Evolutionary conservation across 2,113 vertebrate species (phyloP), one percentile per base, ranked within the genome.

Genomic region (Oostethus manadensis): DNA sequence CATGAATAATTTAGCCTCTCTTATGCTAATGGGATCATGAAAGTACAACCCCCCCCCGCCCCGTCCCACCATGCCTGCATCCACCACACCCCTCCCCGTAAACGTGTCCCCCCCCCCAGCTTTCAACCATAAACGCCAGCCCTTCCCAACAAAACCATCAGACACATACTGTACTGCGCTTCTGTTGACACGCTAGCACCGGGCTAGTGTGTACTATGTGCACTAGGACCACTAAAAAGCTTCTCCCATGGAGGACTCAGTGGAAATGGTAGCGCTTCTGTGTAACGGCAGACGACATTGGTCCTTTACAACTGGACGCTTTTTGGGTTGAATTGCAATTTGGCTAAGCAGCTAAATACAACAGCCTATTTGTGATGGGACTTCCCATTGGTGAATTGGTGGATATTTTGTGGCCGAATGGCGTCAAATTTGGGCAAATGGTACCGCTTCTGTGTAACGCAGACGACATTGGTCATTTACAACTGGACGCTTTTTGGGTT

Each of bases 21-120:
- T 96, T 96, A 98, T 97, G 95, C 93, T 97, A 97, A 98, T 98
- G 94, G 94, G 89, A 96, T 96, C 92, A 94, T 94, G 93, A 94
- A 94, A 96, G 94, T 97, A 95, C 94, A 93, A 68, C 64, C 77
- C 85, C 77, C 75, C 69, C 29, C 71, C 89, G 84, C 83, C 15
- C 23, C 35, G 15, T 18, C 18, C 53, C 11, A 33, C 23, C 56
- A 40, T 18, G 3, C 56, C 21, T 15, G 15, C 42, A 45, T 38
- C 55, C 53, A 20, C 51, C 51, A 15, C 53, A 40, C 20, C 40
- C 56, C 56, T 13, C 43, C 23, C 57, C 17, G 44, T 42, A 20
- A 51, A 55, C 53, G 35, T 18, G 53, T 55, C 21, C 33, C 57
- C 44, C 57, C 17, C 47, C 93, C 94, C 93, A 89, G 92, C 92